phyloP scores from a whole-genome alignment of 2,113 vertebrate species.

The Zeus faber region DNA sequence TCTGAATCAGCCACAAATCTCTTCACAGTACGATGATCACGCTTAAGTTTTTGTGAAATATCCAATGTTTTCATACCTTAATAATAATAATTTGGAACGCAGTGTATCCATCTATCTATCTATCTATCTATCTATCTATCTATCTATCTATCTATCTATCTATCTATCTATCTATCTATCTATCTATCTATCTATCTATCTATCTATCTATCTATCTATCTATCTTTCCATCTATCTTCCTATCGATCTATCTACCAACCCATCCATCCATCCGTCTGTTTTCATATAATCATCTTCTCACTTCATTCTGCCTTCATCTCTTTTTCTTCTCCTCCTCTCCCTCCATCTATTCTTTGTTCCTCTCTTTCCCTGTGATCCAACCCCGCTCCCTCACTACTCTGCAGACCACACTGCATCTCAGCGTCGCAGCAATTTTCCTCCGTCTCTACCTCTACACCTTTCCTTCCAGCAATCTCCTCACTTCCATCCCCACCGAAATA shows the following conservation, averaged over 20 bases:
- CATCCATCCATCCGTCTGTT: no score
- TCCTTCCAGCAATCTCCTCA: no score
- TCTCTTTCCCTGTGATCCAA: background rate
- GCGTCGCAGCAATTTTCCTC: constrained; percentile 24
- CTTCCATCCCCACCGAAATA: background rate
- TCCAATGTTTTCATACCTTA: no score
- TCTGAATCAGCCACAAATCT: no score
- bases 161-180: background rate
- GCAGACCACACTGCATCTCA: constrained; percentile 18
- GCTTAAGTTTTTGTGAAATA: no score
- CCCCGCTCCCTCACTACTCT: constrained; percentile 12
- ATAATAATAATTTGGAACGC: no score
- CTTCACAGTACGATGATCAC: no score
- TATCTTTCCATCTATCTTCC: background rate
- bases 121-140: background rate
- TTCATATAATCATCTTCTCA: background rate
- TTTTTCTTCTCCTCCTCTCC: background rate
- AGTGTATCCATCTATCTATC: no score
- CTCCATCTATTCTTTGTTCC: background rate
- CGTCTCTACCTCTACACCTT: background rate
- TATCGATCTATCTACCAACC: no score
- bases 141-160: background rate
- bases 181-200: background rate
- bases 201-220: background rate
- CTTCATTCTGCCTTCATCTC: background rate